Base-by-base conservation (phyloP, 2,113 vertebrate genomes). In the Macroglossus sobrinus region DNA sequence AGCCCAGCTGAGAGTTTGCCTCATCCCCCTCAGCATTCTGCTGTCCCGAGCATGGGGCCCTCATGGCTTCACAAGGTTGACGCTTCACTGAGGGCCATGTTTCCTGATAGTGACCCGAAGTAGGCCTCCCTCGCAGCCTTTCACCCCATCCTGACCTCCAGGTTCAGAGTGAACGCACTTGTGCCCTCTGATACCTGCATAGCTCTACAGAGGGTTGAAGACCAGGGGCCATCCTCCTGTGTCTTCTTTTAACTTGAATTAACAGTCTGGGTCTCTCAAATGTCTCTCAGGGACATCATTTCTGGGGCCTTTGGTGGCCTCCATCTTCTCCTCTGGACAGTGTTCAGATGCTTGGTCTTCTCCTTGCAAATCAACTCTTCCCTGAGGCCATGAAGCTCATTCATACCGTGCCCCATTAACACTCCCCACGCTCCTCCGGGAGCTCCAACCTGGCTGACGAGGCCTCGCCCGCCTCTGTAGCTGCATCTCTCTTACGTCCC, bases 361-460 rank as follows among this genome's bases (percentile, higher is more conserved):
- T 55, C 61, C 28, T 93, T 61, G 15, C 7, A 82, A 78, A 1
- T 35, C 8, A 74, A 4, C 28, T 72, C 35, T 22, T 76, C 22
- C 75, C 40, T 76, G 43, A 0, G 68, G 57, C 30, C 66, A 47
- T 3, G 22, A 66, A n/a, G 28, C 47, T n/a, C 9, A 1, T n/a
- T 63, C 66, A 63, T 0, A 30, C 50, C 3, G 9, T n/a, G 55
- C 40, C 15, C 5, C 12, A 1, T 8, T n/a, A 68, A 64, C 33
- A 2, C 26, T 68, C 38, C 1, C 35, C 38, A n/a, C 1, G 16
- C 3, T 95, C 21, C 35, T 22, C 50, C 15, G 15, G 53, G 53
- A 53, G 4, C 43, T n/a, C 12, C 5, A 33, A 0, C 0, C 1
- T 12, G 30, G n/a, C 21, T 47, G 38, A 5, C 0, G 0, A 45